These are phyloP conservation scores for Folsomia manolachei DNA, from an alignment of 2,888 invertebrate genomes.

Conservation along the genomic window DNA sequence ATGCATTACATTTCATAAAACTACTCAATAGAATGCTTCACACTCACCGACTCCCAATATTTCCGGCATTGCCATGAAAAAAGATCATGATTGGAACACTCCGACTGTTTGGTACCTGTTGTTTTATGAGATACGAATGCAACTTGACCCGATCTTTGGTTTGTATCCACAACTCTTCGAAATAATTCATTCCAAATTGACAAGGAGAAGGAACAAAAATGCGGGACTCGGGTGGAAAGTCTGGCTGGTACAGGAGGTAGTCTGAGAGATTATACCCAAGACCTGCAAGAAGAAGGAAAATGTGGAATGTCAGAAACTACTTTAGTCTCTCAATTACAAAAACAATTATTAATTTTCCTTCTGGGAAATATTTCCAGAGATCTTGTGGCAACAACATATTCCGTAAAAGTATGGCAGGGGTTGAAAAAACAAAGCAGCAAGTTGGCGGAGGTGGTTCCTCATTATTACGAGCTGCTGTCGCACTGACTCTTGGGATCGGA, in stretches of 20 bases:
- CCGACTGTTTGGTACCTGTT: slow-evolving; percentile 65
- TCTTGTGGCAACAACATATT: slow-evolving; percentile 30
- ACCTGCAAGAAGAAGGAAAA: slow-evolving; percentile 36
- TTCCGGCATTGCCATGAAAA: slow-evolving; percentile 95
- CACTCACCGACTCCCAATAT: slow-evolving; percentile 81
- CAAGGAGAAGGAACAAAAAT: slow-evolving; percentile 83
- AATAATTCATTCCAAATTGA: slow-evolving; percentile 78
- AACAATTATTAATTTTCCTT: slow-evolving; percentile 26
- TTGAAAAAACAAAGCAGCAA: slow-evolving; percentile 1
- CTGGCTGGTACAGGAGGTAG: slow-evolving; percentile 47
- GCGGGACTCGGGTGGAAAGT: slow-evolving; percentile 74
- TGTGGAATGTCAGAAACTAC: neutral
- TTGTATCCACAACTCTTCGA: slow-evolving; percentile 75
- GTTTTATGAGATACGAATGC: slow-evolving; percentile 78
- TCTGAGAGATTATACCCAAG: slow-evolving; percentile 47
- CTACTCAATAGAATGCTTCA: no score
- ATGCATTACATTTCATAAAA: neutral
- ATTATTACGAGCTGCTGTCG: no score
- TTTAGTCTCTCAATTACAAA: no score
- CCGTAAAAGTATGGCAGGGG: slow-evolving; percentile 21
- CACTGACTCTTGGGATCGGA: no score
- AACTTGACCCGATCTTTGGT: slow-evolving; percentile 73
- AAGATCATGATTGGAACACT: slow-evolving; percentile 79
- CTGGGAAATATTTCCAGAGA: slow-evolving; percentile 32
- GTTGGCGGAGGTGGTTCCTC: neutral